A percentile compares a stretch with the other conserved stretches of the same genome.
Evolutionary conservation across 2,797 vertebrate species (phyloP).

Genomic region (Epinephelus awoara): DNA sequence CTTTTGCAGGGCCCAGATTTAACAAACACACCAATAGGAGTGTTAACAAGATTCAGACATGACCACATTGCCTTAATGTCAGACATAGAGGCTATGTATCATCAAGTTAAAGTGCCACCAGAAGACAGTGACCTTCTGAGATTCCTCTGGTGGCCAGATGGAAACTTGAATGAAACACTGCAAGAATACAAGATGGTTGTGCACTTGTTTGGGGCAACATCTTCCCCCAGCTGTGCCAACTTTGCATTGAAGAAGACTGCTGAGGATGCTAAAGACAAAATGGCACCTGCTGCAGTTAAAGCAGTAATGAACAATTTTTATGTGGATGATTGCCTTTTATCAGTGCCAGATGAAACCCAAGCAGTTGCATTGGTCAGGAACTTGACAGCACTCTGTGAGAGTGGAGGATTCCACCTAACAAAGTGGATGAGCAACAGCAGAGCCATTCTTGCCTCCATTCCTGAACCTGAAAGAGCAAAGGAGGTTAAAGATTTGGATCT

Average conservation of each 20-base stretch:
- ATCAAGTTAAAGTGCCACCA: constrained; percentile 29
- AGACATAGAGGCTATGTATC: constrained; percentile 26
- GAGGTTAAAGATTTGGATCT: constrained; percentile 13
- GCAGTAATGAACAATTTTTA: not conserved
- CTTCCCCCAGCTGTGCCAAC: not conserved
- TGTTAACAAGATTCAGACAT: not conserved
- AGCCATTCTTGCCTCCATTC: not conserved
- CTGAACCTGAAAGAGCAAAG: not conserved
- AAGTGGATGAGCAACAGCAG: constrained; percentile 39
- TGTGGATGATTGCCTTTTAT: not conserved
- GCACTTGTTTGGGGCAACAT: constrained; percentile 1
- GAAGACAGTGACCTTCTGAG: not conserved
- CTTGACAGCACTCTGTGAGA: constrained; percentile 22
- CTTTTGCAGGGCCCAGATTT: constrained; percentile 11
- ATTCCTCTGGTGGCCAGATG: constrained; percentile 35
- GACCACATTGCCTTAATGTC: not conserved
- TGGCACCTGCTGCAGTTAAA: not conserved
- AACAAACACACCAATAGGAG: not conserved
- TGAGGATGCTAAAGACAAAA: constrained; percentile 10
- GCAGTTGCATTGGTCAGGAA: not conserved
- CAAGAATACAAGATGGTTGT: constrained; percentile 5
- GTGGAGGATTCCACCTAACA: constrained; percentile 33
- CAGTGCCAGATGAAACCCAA: constrained; percentile 6
- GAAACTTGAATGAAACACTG: not conserved
- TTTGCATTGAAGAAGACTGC: not conserved